Evolutionary conservation across 1,140 invertebrate genomes (phyloP).

Genomic region (Manduca sexta): DNA sequence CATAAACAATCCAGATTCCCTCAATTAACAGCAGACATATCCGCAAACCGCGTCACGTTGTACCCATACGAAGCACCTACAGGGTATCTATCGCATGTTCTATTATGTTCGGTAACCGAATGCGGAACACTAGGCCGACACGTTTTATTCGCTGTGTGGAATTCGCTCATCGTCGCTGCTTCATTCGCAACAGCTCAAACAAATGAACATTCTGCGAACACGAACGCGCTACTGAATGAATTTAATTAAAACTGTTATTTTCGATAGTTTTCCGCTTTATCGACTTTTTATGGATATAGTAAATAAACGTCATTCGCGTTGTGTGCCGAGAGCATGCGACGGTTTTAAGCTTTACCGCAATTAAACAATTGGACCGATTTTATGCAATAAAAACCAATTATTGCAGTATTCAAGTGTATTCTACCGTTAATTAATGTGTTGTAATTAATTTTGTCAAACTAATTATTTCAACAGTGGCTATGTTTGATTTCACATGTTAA

Average conservation of each 20-base stretch:
- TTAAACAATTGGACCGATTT: constrained; percentile 20
- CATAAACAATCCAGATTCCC: too few relatives aligned
- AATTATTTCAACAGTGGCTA: not conserved
- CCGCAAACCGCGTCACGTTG: too few relatives aligned
- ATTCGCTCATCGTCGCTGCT: too few relatives aligned
- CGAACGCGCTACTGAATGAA: constrained; percentile 14
- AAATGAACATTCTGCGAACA: constrained; percentile 3
- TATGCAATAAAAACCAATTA: constrained; percentile 34
- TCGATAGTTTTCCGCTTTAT: constrained; percentile 59
- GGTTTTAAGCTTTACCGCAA: constrained; percentile 31
- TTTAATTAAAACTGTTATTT: constrained; percentile 63
- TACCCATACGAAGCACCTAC: too few relatives aligned
- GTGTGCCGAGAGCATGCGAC: constrained; percentile 34
- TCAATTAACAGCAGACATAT: too few relatives aligned
- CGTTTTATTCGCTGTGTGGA: too few relatives aligned
- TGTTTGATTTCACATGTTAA: not conserved
- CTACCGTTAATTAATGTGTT: constrained; percentile 14
- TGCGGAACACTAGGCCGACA: too few relatives aligned
- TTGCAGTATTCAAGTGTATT: constrained; percentile 27
- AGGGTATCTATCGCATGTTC: too few relatives aligned
- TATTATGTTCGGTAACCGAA: too few relatives aligned
- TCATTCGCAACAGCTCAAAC: not conserved
- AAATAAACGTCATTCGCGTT: constrained; percentile 48
- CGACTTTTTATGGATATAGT: constrained; percentile 53
- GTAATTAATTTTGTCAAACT: constrained; percentile 15